Evolutionary conservation across 2,113 vertebrate species (phyloP), one percentile per base, ranked within the genome.

Genomic region (Panurus biarmicus): DNA sequence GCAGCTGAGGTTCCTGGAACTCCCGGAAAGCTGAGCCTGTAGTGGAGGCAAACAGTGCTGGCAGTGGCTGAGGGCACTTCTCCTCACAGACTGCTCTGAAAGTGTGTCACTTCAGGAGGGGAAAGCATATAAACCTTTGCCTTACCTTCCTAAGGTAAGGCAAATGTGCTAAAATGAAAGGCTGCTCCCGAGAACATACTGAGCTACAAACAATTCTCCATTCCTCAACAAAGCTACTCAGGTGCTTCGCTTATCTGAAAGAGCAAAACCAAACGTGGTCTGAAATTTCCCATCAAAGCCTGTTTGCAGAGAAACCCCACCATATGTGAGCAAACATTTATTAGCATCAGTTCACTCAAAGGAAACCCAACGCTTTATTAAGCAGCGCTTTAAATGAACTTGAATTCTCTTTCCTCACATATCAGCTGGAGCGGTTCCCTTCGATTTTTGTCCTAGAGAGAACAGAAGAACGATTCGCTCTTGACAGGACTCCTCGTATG

Each of bases 371-470:
- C 54, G 31, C 31, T n/a, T 31, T 56, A 56, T 56, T 56, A 33
- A 21, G 54, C 31, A n/a, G 54, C 40, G 40, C 40, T 42, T 42
- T 42, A 42, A 42, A 42, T 42, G 40, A 42, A 42, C 10, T 42
- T 12, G 40, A 42, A 42, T 42, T 42, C 12, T 42, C 40, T 14
- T 12, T 14, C 40, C 40, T 42, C 40, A 42, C 40, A 11, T 42
- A 42, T 42, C 40, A 42, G 40, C 40, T 42, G 40, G 12, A 42
- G 12, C 40, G 40, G 40, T 42, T 42, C 15, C 12, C 40, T 42
- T 14, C 40, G 12, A n/a, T 42, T 42, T 42, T 42, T 35, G 22
- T 23, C 20, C 98, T 98, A 87, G 50, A 65, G 67, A 95, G 20
- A 84, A 81, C 22, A 79, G 45, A 8, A 75, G 4, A 56, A 93